Percentiles rank a stretch among this genome's conserved stretches.
Conservation (phyloP, 2,113 vertebrate genomes). For the Leuciscus idus region DNA sequence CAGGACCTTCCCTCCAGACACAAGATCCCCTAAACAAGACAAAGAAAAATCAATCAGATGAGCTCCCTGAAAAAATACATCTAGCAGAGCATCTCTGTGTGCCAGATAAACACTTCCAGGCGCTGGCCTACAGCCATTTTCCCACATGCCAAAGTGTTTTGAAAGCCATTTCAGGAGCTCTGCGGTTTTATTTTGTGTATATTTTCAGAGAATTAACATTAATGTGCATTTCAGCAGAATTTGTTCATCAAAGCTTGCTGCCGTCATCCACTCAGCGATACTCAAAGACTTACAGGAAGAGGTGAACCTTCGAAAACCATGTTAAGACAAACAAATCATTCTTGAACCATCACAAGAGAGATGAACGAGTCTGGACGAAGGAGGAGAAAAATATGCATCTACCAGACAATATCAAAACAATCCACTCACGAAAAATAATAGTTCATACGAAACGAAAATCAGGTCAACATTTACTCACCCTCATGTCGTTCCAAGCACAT, state of each 20-base stretch:
- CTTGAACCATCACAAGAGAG: background rate
- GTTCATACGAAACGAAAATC: background rate
- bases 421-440: background rate
- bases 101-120: slow-evolving; percentile 90
- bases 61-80: slow-evolving; percentile 79
- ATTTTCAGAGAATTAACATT: slow-evolving; percentile 59
- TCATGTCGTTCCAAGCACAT: background rate
- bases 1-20: slow-evolving; percentile 60
- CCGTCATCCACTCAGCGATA: background rate
- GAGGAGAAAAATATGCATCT: background rate
- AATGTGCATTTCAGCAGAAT: slow-evolving; percentile 69
- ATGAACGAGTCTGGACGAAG: background rate
- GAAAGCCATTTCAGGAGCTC: slow-evolving; percentile 83
- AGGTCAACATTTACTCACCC: background rate
- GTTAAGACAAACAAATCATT: background rate
- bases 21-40: slow-evolving; percentile 66
- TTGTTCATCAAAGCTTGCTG: slow-evolving; percentile 52
- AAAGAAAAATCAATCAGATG: slow-evolving; percentile 77
- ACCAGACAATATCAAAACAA: background rate
- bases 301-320: slow-evolving; percentile 11
- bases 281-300: slow-evolving; percentile 9
- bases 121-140: slow-evolving; percentile 85
- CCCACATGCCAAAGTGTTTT: slow-evolving; percentile 89
- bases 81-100: slow-evolving; percentile 73
- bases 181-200: slow-evolving; percentile 64